Conservation (phyloP, 1,140 invertebrate genomes). For the Mycetomoellerius zeteki region DNA sequence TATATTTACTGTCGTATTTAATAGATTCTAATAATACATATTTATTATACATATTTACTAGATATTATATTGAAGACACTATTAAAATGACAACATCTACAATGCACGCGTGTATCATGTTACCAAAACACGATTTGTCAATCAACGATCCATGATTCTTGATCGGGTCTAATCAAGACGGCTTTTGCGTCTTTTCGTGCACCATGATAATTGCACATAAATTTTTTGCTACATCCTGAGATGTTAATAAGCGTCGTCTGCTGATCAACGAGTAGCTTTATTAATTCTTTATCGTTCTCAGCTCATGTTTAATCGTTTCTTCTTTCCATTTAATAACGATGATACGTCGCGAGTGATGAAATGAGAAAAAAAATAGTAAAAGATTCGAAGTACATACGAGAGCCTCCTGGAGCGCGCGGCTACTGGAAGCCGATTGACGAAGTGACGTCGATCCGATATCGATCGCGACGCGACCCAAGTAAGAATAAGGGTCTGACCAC, state of each 20-base stretch:
- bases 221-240: neutral
- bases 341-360: neutral
- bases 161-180: conserved; percentile 15
- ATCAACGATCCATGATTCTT: neutral
- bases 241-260: neutral
- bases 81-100: neutral
- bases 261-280: neutral
- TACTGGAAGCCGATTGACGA: conserved; percentile 77
- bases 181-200: neutral
- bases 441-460: conserved; percentile 73
- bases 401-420: neutral
- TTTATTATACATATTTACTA: neutral
- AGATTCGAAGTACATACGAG: neutral
- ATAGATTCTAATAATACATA: conserved; percentile 16
- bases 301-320: neutral
- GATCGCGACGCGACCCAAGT: conserved; percentile 75
- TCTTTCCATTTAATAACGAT: neutral
- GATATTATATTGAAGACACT: neutral
- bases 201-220: conserved; percentile 10
- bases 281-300: conserved; percentile 17
- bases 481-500: conserved; percentile 77
- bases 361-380: neutral
- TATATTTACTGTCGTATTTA: neutral
- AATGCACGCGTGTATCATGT: neutral
- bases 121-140: neutral